Evolutionary conservation across 2,797 vertebrate genomes (phyloP), one percentile per base, ranked within the genome.

Genomic region (Echeneis naucrates): DNA sequence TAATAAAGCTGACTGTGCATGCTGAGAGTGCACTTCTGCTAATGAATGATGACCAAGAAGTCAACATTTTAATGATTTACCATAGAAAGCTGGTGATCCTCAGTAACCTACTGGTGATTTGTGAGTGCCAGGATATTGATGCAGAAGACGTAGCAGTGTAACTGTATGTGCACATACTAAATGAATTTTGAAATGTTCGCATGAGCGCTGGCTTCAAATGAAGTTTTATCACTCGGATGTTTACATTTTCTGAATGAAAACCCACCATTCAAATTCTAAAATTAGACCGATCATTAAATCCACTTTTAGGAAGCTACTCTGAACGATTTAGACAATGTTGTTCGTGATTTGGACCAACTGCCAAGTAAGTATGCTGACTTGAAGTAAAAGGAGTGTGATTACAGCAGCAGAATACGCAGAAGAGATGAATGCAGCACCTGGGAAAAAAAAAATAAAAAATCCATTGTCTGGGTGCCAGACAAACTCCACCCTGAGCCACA

Each of bases 21-120:
- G 75, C 85, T 78, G 72, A 80, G 23, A 5, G 30, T 38, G 76
- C 81, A 59, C 24, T 77, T 87, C 65, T 75, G 48, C 72, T 75
- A 70, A 82, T 82, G 72, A 88, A 30, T 42, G 58, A 86, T 58
- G 51, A 69, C 58, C 40, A 26, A 23, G 40, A 4, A 78, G 68
- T 59, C 52, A 64, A 52, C 40, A 51, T 47, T 59, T 16, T 42
- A 80, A 70, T 65, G 77, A 85, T 87, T 86, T 80, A 66, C 72
- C 60, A 54, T 16, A 51, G n/a, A 72, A 24, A 35, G 8, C 54
- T 14, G 44, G 58, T 77, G 75, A 80, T 80, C 77, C 69, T 24
- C 38, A 35, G 66, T 68, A 73, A 80, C 56, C 73, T 48, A 27
- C 9, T 52, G 67, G 65, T 72, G 51, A 79, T 62, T 76, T 77